These are phyloP conservation scores for Hirtodrosophila trivittata DNA, from an alignment of 2,888 invertebrate genomes.

Conservation along the genomic window DNA sequence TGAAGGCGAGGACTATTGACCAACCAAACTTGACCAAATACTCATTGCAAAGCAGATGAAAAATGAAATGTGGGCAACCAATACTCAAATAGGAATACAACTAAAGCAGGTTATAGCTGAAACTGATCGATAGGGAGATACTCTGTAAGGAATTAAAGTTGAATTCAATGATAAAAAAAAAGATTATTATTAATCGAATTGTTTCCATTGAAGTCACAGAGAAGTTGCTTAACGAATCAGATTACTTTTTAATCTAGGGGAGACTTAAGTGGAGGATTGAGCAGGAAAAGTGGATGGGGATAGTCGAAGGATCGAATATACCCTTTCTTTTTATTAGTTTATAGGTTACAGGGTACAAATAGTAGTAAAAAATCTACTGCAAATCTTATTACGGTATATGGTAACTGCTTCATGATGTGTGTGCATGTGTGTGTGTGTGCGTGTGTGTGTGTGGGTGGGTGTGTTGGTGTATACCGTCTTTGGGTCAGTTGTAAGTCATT, in stretches of 20 bases:
- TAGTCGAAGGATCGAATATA: too few species aligned
- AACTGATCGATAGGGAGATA: background rate
- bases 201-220: too few species aligned
- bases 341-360: constrained; percentile 1
- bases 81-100: constrained; percentile 19
- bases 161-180: too few species aligned
- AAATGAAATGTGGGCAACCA: constrained; percentile 54
- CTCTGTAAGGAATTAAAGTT: too few species aligned
- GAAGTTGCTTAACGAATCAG: too few species aligned
- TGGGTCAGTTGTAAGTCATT: constrained; percentile 49
- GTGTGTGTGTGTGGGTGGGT: constrained; percentile 16
- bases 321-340: too few species aligned
- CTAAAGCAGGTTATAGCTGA: constrained; percentile 5
- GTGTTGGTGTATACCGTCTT: constrained; percentile 15
- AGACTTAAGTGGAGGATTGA: too few species aligned
- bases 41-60: constrained; percentile 23
- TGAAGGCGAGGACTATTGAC: constrained; percentile 17
- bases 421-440: constrained; percentile 17
- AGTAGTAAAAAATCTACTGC: constrained; percentile 35
- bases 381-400: constrained; percentile 65
- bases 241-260: too few species aligned
- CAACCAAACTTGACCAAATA: constrained; percentile 18
- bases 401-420: constrained; percentile 12
- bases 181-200: too few species aligned
- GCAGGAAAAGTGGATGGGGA: too few species aligned